Evolutionary conservation across 2,888 invertebrate species (phyloP), one percentile per base, ranked within the genome.

Genomic region (Sussaba pulchella): DNA sequence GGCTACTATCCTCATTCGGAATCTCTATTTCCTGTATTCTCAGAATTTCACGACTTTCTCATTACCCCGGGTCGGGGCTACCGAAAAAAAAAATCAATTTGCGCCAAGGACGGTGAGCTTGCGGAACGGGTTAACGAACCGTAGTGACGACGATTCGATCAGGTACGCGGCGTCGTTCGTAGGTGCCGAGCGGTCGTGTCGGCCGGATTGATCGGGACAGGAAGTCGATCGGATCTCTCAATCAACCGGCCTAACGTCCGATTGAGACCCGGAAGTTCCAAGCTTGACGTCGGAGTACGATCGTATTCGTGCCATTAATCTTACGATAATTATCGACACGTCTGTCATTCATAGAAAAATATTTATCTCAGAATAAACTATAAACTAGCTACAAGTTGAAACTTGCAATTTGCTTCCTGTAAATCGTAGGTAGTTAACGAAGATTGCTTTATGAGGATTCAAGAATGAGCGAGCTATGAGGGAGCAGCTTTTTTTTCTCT

Each of bases 41-140:
- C 21, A 72, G 59, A 9, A 43, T 61, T 63, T 52, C 36, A 43
- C 17, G 19, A 39, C 59, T 72, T 64, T 39, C 72, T 41, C 78
- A 36, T 69, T 12, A 36, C 26, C 39, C 24, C 59, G 39, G 1
- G 66, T 59, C 64, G 41, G 41, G 31, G 24, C 36, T 36, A 17
- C 26, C 41, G 47, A 52, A 78, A 73, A 73, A 21, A 69, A 72
- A 78, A n/a, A n/a, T 78, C 52, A 41, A 67, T 59, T 31, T 59
- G 50, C 66, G n/a, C 14, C 6, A 14, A 39, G 47, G 57, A 77
- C 17, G 19, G 47, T 43, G 61, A 45, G 39, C 63, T 69, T 47
- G 77, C 43, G 67, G 63, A 73, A 73, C 61, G 78, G 72, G 72
- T 78, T 78, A 78, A 71, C 78, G 72, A 72, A 67, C 52, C 67